A percentile compares a stretch with the other conserved stretches of the same genome.
Evolutionary conservation across 2,888 invertebrate species (phyloP).

Genomic region (Andrena hattorfiana): DNA sequence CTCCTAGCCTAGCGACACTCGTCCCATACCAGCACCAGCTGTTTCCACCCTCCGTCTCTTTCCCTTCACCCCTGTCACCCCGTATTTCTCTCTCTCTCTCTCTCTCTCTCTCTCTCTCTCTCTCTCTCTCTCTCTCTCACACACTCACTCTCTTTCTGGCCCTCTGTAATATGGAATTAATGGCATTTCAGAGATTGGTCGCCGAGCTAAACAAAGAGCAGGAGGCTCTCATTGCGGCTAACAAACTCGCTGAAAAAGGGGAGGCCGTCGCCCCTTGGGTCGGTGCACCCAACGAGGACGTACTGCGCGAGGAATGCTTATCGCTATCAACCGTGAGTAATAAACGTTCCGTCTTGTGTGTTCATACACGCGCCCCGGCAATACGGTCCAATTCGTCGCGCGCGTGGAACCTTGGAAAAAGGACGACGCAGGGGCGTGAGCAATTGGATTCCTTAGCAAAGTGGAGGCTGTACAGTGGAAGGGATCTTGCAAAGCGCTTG

Average conservation of each 20-base stretch:
- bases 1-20: slow-evolving; percentile 6
- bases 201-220: slow-evolving; percentile 99
- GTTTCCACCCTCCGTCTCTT: not conserved
- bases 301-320: slow-evolving; percentile 97
- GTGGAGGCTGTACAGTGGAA: not conserved
- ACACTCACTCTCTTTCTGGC: too few species aligned
- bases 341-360: not conserved
- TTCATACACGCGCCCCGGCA: too few species aligned
- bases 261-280: slow-evolving; percentile 96
- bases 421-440: not conserved
- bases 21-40: slow-evolving; percentile 1
- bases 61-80: not conserved
- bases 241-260: slow-evolving; percentile 90
- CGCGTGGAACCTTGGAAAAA: slow-evolving; percentile 9
- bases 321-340: slow-evolving; percentile 94
- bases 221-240: slow-evolving; percentile 95
- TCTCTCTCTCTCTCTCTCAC: too few species aligned
- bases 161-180: slow-evolving; percentile 54
- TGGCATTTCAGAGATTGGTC: slow-evolving; percentile 92
- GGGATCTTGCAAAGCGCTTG: not conserved
- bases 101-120: too few species aligned
- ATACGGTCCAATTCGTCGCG: not conserved
- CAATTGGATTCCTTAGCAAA: slow-evolving; percentile 8
- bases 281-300: slow-evolving; percentile 97
- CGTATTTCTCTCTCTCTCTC: too few species aligned